phyloP scores from a whole-genome alignment of 2,113 vertebrate genomes.

The Pollachius pollachius region DNA sequence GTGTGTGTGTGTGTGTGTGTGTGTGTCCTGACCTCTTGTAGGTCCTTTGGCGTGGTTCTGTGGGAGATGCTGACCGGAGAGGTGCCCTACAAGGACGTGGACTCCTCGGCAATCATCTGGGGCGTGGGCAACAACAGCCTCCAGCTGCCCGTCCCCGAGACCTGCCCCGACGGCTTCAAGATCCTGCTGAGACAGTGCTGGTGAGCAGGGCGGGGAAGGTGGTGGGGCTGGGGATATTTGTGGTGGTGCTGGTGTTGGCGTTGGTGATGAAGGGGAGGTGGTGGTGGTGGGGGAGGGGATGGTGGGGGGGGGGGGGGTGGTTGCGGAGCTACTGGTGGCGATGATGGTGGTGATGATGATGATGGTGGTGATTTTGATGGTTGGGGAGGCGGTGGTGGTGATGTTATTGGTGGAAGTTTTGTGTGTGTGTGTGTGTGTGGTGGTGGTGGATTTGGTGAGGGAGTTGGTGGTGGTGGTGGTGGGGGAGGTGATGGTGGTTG shows the following conservation, averaged over 20 bases:
- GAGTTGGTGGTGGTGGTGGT: too few relatives aligned
- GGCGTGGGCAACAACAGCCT: slow-evolving; percentile 98
- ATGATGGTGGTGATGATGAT: too few relatives aligned
- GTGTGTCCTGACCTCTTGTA: slow-evolving; percentile 45
- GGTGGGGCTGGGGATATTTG: neutral
- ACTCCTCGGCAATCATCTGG: slow-evolving; percentile 98
- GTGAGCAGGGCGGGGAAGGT: slow-evolving; percentile 69
- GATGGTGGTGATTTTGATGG: too few relatives aligned
- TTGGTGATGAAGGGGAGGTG: neutral
- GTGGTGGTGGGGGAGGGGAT: too few relatives aligned
- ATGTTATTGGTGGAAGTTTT: too few relatives aligned
- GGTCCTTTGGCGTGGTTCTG: slow-evolving; percentile 97
- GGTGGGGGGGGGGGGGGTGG: too few relatives aligned
- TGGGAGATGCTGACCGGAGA: slow-evolving; percentile 97
- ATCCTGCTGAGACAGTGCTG: slow-evolving; percentile 94
- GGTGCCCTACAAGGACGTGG: slow-evolving; percentile 97
- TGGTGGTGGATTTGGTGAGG: too few relatives aligned
- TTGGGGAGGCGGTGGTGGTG: too few relatives aligned
- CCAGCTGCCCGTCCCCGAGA: slow-evolving; percentile 91
- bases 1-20: too few relatives aligned
- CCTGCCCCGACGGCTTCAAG: slow-evolving; percentile 97
- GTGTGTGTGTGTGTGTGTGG: too few relatives aligned
- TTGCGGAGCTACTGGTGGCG: too few relatives aligned
- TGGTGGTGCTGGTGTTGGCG: neutral
- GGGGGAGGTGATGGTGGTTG: too few relatives aligned